Conservation (phyloP, 2,888 invertebrate species). For the Thumatha senex region DNA sequence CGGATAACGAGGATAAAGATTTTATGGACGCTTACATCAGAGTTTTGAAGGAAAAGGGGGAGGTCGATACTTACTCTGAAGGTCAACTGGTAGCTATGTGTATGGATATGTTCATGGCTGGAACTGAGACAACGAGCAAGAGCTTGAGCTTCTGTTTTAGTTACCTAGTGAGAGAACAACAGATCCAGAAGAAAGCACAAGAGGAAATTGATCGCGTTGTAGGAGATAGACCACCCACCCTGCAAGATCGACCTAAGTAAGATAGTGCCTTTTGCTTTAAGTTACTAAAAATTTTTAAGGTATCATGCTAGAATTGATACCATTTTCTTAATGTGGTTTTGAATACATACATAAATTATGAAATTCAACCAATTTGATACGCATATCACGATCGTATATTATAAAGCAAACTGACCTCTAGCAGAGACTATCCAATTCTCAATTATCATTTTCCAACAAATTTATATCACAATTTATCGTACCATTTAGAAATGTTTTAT, state of each 20-base stretch:
- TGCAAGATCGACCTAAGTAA: constrained; percentile 88
- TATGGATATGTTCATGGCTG: constrained; percentile 94
- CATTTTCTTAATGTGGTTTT: not conserved
- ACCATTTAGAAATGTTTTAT: no score
- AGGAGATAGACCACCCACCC: constrained; percentile 87
- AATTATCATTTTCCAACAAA: no score
- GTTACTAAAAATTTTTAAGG: no score
- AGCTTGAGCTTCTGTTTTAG: constrained; percentile 90
- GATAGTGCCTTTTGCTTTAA: constrained; percentile 32
- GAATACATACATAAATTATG: no score
- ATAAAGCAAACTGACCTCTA: no score
- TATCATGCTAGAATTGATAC: not conserved
- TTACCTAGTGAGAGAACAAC: constrained; percentile 87
- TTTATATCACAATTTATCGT: no score
- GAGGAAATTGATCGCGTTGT: constrained; percentile 90
- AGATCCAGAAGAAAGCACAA: constrained; percentile 89
- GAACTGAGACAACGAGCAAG: constrained; percentile 93
- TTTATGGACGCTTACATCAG: constrained; percentile 92
- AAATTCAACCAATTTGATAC: no score
- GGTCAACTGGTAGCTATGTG: constrained; percentile 91
- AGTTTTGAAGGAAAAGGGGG: constrained; percentile 84
- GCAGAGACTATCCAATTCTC: no score
- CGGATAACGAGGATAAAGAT: constrained; percentile 86
- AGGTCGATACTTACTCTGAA: constrained; percentile 85
- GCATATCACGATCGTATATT: no score